These are phyloP conservation scores for Hippolais icterina DNA, from an alignment of 2,113 vertebrate genomes.

Conservation along the genomic window DNA sequence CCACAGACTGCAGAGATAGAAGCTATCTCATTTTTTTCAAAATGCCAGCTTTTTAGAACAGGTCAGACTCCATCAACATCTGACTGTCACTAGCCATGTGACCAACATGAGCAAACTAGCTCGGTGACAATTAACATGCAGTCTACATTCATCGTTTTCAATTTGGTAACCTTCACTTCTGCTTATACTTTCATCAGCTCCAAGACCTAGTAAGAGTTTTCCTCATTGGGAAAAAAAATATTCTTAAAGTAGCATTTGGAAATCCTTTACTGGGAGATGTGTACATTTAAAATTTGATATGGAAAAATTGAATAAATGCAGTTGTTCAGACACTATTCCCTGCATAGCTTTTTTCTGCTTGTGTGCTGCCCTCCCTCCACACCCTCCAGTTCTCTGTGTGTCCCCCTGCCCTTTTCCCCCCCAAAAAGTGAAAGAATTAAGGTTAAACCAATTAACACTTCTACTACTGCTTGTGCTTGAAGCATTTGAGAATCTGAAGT, in stretches of 20 bases:
- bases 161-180: constrained; percentile 59
- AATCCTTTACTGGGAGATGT: background rate
- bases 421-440: background rate
- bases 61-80: constrained; percentile 59
- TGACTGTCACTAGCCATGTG: constrained; percentile 55
- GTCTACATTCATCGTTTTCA: constrained; percentile 59
- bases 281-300: background rate
- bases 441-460: background rate
- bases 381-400: background rate
- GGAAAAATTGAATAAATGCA: background rate
- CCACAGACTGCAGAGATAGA: background rate
- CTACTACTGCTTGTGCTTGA: background rate
- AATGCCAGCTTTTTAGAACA: constrained; percentile 53
- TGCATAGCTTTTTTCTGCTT: background rate
- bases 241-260: background rate
- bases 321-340: background rate
- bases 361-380: background rate
- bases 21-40: background rate
- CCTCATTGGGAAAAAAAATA: background rate
- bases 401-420: rapidly evolving
- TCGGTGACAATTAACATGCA: constrained; percentile 58
- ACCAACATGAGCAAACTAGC: constrained; percentile 12
- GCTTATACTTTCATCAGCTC: constrained; percentile 11
- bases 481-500: background rate
- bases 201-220: background rate